phyloP scores from a whole-genome alignment of 2,113 vertebrate species.

The Urocitellus parryii region DNA sequence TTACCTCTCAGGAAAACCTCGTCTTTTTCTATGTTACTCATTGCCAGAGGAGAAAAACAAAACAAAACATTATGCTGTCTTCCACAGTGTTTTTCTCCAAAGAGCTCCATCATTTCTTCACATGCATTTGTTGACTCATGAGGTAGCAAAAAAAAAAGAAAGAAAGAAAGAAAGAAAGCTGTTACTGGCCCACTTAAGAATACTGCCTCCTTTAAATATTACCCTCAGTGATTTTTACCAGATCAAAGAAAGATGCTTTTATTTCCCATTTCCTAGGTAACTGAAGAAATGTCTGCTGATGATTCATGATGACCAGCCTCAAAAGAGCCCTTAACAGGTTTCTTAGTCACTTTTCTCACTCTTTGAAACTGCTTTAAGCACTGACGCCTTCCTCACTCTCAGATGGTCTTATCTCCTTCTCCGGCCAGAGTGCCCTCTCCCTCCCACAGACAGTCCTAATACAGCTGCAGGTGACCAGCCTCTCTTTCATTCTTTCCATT shows the following conservation, averaged over 20 bases:
- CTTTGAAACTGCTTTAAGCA: neutral
- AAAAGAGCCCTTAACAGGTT: neutral
- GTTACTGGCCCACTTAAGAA: neutral
- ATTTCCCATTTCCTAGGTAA: neutral
- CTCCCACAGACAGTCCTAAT: neutral
- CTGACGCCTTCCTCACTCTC: neutral
- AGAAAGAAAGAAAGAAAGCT: neutral
- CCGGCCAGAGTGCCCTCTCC: neutral
- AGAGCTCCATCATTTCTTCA: neutral
- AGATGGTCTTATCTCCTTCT: neutral
- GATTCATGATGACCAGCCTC: neutral
- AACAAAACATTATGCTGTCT: neutral
- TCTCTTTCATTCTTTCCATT: neutral
- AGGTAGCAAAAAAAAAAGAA: neutral
- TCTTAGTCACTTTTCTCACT: neutral
- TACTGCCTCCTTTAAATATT: neutral
- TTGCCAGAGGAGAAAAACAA: constrained; percentile 32
- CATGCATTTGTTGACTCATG: neutral
- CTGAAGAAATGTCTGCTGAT: neutral
- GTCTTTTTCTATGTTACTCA: neutral
- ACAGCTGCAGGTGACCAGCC: neutral
- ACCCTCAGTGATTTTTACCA: neutral
- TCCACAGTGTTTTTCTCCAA: neutral
- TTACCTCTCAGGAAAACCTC: neutral
- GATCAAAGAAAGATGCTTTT: constrained; percentile 23